phyloP scores from a whole-genome alignment of 2,113 vertebrate species.

The Lagopus leucura region DNA sequence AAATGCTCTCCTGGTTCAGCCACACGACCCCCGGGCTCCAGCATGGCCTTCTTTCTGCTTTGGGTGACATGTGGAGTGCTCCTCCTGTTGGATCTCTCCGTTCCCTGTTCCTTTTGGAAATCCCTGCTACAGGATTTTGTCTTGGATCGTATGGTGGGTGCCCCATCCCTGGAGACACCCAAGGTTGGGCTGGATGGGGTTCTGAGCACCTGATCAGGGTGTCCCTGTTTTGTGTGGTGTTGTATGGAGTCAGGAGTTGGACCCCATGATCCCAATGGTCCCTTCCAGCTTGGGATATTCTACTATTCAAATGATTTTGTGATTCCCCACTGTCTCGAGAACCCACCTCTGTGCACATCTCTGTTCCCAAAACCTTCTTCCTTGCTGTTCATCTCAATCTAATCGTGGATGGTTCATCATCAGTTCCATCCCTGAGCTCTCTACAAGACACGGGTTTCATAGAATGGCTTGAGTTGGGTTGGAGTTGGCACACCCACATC shows the following conservation, averaged over 20 bases:
- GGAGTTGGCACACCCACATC: no score
- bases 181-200: not conserved
- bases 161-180: not conserved
- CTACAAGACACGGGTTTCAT: not conserved
- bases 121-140: not conserved
- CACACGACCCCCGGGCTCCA: not conserved
- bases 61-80: not conserved
- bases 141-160: not conserved
- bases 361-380: not conserved
- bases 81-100: not conserved
- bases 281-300: no score
- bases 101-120: not conserved
- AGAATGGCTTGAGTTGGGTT: no score
- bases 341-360: not conserved
- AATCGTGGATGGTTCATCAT: rapidly evolving
- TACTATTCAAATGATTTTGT: no score
- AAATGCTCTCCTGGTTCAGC: not conserved
- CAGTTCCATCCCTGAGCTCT: not conserved
- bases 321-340: not conserved
- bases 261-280: not conserved
- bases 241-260: not conserved
- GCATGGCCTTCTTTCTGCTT: not conserved
- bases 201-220: no score
- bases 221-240: no score
- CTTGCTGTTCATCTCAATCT: not conserved